A percentile compares a stretch with the other conserved stretches of the same genome.
Evolutionary conservation across 2,888 invertebrate species (phyloP).

Genomic region (Tineola bisselliella): DNA sequence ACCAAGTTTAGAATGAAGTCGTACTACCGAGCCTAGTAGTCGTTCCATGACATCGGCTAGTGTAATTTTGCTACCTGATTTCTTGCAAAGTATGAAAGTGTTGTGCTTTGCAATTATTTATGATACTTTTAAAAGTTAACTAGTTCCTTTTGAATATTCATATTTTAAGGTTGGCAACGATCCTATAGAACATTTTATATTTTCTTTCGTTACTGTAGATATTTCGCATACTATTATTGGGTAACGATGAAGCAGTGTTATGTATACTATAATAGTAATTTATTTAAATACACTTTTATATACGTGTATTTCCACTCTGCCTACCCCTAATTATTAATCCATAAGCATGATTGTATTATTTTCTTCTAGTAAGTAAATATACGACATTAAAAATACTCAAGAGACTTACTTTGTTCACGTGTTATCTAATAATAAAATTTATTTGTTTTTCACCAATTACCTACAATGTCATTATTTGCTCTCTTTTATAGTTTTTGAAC

Average conservation of each 20-base stretch:
- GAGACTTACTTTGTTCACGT: not conserved
- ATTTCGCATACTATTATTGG: too few relatives aligned
- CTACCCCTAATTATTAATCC: too few relatives aligned
- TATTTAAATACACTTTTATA: too few relatives aligned
- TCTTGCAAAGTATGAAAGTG: constrained; percentile 15
- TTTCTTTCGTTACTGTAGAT: not conserved
- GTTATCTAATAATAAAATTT: not conserved
- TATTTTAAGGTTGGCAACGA: not conserved
- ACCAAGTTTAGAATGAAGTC: not conserved
- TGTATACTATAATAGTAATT: too few relatives aligned
- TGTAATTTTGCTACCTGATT: constrained; percentile 15
- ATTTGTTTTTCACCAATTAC: not conserved
- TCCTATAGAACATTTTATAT: not conserved
- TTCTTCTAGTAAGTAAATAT: too few relatives aligned
- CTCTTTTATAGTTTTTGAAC: too few relatives aligned
- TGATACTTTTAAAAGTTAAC: constrained; percentile 2
- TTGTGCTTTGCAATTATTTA: constrained; percentile 16
- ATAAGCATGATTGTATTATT: too few relatives aligned
- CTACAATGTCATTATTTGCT: too few relatives aligned
- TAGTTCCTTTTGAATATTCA: not conserved
- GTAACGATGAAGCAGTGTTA: too few relatives aligned
- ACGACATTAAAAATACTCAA: too few relatives aligned
- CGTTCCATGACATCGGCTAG: constrained; percentile 16
- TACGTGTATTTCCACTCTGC: too few relatives aligned
- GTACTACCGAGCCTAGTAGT: constrained; percentile 8